Percentiles rank a stretch among this genome's conserved stretches.
Evolutionary conservation across 2,888 invertebrate species (phyloP).

Genomic region (Papilio gigon): DNA sequence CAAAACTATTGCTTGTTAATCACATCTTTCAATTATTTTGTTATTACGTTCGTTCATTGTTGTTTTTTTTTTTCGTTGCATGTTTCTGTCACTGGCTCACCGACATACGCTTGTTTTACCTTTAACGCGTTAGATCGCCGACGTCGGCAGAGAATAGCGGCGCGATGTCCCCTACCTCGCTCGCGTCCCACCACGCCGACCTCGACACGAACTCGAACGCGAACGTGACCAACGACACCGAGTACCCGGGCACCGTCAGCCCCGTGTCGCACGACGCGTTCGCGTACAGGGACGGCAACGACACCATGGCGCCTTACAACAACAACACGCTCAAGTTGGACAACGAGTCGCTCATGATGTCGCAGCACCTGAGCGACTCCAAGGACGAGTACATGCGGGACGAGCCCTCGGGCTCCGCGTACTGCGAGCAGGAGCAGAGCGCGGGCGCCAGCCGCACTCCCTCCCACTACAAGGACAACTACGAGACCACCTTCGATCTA

Average conservation of each 20-base stretch:
- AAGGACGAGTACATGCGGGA: constrained; percentile 72
- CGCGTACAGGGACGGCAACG: constrained; percentile 68
- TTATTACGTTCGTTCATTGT: constrained; percentile 65
- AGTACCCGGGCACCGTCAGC: constrained; percentile 71
- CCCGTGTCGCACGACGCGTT: constrained; percentile 84
- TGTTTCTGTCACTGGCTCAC: constrained; percentile 81
- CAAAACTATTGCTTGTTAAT: constrained; percentile 63
- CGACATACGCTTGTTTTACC: constrained; percentile 77
- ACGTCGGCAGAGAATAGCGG: constrained; percentile 72
- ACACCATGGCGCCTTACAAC: constrained; percentile 66
- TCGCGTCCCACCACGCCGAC: constrained; percentile 64
- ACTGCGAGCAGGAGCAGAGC: constrained; percentile 69
- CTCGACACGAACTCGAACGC: constrained; percentile 65
- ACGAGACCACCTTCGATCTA: constrained; percentile 93
- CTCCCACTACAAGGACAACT: constrained; percentile 86
- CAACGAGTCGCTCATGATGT: constrained; percentile 75
- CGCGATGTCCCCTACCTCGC: constrained; percentile 75
- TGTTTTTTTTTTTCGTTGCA: constrained; percentile 74
- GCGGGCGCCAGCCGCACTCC: constrained; percentile 60
- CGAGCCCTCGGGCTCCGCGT: constrained; percentile 67
- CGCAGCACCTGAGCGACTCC: constrained; percentile 70
- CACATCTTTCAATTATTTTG: constrained; percentile 55
- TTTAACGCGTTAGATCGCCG: constrained; percentile 75
- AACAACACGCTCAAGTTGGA: constrained; percentile 79
- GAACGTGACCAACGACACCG: constrained; percentile 56